These are phyloP conservation scores for Cebus imitator DNA, from an alignment of 2,113 vertebrate genomes.

Conservation along the genomic window DNA sequence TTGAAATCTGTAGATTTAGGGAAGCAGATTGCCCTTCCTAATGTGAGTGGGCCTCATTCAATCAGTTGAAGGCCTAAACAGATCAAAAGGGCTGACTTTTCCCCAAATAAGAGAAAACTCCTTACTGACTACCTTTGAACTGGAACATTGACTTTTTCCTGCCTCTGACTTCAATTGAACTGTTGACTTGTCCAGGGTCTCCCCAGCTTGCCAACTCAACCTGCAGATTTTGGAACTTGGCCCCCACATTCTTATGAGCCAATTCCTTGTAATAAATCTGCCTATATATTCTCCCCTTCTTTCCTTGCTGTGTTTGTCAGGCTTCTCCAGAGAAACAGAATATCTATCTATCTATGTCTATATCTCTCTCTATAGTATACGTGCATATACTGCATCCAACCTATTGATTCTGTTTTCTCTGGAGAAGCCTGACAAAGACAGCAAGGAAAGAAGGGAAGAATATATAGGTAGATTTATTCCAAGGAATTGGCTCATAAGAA, in stretches of 20 bases:
- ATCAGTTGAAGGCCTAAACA: neutral
- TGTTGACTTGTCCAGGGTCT: neutral
- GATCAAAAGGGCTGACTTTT: neutral
- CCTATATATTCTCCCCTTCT: neutral
- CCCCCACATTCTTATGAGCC: neutral
- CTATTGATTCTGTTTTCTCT: neutral
- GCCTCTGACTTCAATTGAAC: neutral
- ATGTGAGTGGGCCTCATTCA: neutral
- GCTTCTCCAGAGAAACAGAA: neutral
- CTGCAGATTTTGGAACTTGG: neutral
- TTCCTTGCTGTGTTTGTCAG: neutral
- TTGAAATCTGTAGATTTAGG: neutral
- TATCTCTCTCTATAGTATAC: neutral
- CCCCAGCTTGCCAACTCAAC: neutral
- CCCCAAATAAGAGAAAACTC: neutral
- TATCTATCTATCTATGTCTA: neutral
- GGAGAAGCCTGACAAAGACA: neutral
- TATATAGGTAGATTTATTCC: no score
- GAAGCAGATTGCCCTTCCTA: neutral
- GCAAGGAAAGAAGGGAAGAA: neutral
- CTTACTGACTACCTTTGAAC: neutral
- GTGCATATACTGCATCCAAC: neutral
- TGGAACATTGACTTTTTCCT: neutral
- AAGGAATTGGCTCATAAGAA: no score
- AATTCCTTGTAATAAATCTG: neutral